phyloP scores from a whole-genome alignment of 2,888 invertebrate genomes.

The Aproaerema taeniolella region DNA sequence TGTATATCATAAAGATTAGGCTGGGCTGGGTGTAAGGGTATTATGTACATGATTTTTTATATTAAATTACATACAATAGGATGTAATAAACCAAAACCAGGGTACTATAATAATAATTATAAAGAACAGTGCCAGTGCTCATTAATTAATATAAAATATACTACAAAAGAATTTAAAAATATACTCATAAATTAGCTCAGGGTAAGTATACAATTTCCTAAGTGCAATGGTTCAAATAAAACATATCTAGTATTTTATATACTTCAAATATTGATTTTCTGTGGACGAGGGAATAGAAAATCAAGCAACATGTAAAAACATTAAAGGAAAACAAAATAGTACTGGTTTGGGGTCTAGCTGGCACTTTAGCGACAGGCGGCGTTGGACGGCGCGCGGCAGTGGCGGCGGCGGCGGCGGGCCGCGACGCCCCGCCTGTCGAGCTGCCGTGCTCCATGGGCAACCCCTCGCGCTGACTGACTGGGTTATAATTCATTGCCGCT shows the following conservation, averaged over 20 bases:
- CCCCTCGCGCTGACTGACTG: constrained; percentile 90
- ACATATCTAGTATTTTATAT: constrained; percentile 13
- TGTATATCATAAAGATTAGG: too few relatives aligned
- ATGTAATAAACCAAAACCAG: too few relatives aligned
- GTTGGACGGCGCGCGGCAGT: too few relatives aligned
- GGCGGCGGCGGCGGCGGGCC: constrained; percentile 48
- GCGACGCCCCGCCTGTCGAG: constrained; percentile 72
- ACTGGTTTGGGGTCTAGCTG: constrained; percentile 81
- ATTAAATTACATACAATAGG: too few relatives aligned
- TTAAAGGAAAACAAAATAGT: constrained; percentile 52
- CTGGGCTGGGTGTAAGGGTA: too few relatives aligned
- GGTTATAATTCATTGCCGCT: constrained; percentile 87
- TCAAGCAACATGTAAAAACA: constrained; percentile 29
- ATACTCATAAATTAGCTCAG: too few relatives aligned
- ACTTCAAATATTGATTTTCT: constrained; percentile 8
- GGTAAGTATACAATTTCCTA: too few relatives aligned
- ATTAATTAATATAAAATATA: too few relatives aligned
- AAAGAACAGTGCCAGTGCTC: too few relatives aligned
- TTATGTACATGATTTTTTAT: too few relatives aligned
- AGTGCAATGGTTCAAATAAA: constrained; percentile 40
- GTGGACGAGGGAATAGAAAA: constrained; percentile 16
- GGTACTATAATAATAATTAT: too few relatives aligned
- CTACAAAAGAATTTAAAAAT: too few relatives aligned
- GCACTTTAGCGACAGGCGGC: constrained; percentile 76
- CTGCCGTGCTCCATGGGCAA: constrained; percentile 90